Percentiles rank a stretch among this genome's conserved stretches.
These are phyloP conservation scores for Drosophila birchii DNA, from an alignment of 2,888 invertebrate species.

Conservation along the genomic window DNA sequence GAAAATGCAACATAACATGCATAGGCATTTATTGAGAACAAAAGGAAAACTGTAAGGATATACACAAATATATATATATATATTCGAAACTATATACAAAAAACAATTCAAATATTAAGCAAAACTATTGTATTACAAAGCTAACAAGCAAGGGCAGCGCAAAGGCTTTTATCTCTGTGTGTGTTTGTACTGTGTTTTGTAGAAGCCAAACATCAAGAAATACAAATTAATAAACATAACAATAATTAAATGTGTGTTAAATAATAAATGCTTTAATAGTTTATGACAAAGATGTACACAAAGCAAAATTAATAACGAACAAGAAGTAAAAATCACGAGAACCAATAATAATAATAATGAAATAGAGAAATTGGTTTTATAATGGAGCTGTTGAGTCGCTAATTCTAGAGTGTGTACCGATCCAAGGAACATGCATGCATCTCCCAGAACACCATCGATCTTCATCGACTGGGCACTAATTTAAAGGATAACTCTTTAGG, in stretches of 20 bases:
- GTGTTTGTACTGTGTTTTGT: constrained; percentile 53
- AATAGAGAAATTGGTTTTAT: constrained; percentile 60
- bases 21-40: constrained; percentile 69
- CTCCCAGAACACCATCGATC: constrained; percentile 14
- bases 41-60: constrained; percentile 47
- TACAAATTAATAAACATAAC: constrained; percentile 57
- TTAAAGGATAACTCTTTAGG: constrained; percentile 15
- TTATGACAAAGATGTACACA: constrained; percentile 57
- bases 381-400: constrained; percentile 78
- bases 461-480: constrained; percentile 21
- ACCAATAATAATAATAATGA: constrained; percentile 11
- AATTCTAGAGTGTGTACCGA: constrained; percentile 38
- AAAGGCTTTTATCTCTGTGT: constrained; percentile 73
- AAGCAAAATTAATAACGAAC: constrained; percentile 13
- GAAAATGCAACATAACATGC: constrained; percentile 54
- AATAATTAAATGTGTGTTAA: constrained; percentile 67
- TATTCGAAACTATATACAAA: constrained; percentile 42
- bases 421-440: constrained; percentile 8
- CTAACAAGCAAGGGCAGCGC: constrained; percentile 68
- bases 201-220: constrained; percentile 63
- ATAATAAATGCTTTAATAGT: constrained; percentile 71
- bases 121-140: constrained; percentile 56
- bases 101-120: not conserved
- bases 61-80: constrained; percentile 42
- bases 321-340: constrained; percentile 50